Conservation (phyloP, 64 coral and sea anemone genomes). For the Porites lutea region DNA sequence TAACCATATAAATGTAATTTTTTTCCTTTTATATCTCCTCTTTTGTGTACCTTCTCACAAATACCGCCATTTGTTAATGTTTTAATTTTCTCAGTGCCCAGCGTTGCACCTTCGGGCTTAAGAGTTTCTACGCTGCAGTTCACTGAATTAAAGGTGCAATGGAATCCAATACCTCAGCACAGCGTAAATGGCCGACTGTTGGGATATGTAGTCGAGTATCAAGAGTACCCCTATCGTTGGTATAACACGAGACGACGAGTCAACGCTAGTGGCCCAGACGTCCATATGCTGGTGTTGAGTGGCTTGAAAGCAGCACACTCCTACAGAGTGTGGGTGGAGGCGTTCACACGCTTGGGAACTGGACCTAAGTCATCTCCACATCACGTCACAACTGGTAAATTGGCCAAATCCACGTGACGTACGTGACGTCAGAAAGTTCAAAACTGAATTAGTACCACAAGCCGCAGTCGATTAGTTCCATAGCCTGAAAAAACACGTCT, state of each 20-base stretch:
- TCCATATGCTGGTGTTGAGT: neutral
- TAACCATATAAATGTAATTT: too few relatives aligned
- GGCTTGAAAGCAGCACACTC: neutral
- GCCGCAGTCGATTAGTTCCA: too few relatives aligned
- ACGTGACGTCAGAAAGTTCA: too few relatives aligned
- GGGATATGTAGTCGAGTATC: neutral
- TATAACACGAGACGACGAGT: neutral
- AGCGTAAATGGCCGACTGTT: neutral
- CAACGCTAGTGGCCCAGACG: neutral
- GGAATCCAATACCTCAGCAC: neutral
- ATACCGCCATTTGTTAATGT: neutral
- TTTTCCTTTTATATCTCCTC: too few relatives aligned
- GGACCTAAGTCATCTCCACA: neutral
- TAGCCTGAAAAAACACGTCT: too few relatives aligned
- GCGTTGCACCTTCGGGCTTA: neutral
- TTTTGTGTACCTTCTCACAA: too few relatives aligned
- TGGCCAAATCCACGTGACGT: too few relatives aligned
- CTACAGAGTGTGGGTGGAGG: neutral
- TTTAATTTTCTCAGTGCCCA: neutral
- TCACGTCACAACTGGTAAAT: constrained; percentile 1
- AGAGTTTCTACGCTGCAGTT: neutral
- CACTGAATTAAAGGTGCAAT: neutral
- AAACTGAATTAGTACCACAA: too few relatives aligned
- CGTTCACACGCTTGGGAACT: neutral
- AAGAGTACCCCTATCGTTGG: neutral